Evolutionary conservation across 2,888 invertebrate species (phyloP).

Genomic region (Apamea sordens): DNA sequence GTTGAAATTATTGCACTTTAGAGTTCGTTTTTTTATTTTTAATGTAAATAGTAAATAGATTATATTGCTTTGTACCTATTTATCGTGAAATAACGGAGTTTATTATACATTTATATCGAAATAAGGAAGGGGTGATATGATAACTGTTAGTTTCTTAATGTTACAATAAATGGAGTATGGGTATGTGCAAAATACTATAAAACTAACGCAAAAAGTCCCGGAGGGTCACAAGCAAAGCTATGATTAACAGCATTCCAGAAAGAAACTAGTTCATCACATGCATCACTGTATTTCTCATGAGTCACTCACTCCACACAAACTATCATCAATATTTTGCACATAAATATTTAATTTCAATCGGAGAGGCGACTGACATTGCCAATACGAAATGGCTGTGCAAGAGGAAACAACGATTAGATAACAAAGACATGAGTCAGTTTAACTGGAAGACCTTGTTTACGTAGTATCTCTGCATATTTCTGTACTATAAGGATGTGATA

Average conservation of each 20-base stretch:
- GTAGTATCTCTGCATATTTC: constrained; percentile 63
- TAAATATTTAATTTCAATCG: constrained; percentile 44
- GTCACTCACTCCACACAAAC: constrained; percentile 24
- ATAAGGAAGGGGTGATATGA: not conserved
- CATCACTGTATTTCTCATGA: constrained; percentile 35
- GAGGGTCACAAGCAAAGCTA: constrained; percentile 8
- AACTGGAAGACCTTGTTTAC: constrained; percentile 71
- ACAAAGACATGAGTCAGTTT: constrained; percentile 74
- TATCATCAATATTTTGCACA: constrained; percentile 23
- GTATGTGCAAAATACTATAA: not conserved
- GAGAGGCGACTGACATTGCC: constrained; percentile 53
- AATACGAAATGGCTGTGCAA: constrained; percentile 67
- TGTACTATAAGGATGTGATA: constrained; percentile 52
- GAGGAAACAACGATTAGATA: constrained; percentile 80
- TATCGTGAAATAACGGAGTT: not conserved
- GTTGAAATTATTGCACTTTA: not conserved
- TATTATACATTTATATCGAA: not conserved
- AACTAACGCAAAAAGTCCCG: constrained; percentile 3
- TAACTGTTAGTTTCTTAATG: too few species aligned
- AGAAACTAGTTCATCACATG: constrained; percentile 35
- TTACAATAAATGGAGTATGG: not conserved
- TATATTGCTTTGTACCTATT: not conserved
- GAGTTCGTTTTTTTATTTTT: not conserved
- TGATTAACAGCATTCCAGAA: constrained; percentile 36
- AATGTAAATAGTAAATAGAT: not conserved